Evolutionary conservation across 2,797 vertebrate genomes (phyloP), one percentile per base, ranked within the genome.

Genomic region (Gadopsis bispinosus): DNA sequence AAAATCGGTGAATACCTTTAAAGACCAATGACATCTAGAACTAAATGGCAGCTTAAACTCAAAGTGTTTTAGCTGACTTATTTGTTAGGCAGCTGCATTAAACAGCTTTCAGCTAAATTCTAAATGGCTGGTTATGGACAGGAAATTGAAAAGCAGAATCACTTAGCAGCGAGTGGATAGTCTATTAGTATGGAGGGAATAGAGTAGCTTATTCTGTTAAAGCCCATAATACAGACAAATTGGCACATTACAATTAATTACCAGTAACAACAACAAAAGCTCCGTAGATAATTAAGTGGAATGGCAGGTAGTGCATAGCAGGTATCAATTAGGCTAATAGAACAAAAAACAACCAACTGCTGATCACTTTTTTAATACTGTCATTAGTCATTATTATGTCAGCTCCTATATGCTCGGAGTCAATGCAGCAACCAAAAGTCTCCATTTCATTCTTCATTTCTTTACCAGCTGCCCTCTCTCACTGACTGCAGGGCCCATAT

Each of bases 171-270:
- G 16, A 88, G 77, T 73, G 86, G 82, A 89, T 76, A 84, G 80
- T 84, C 87, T 84, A 91, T 91, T 90, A 92, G 79, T 69, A 87
- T 59, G 68, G 81, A 67, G 12, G 37, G 83, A 84, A 88, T 51
- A 69, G 77, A 86, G 80, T 43, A 79, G 75, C 78, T 91, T 87
- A 89, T 91, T 90, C 87, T 75, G 84, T 83, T 89, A 73, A 90
- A 86, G 84, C 73, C 82, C 79, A 89, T 91, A 93, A 91, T 87
- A 81, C 80, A 83, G 88, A 92, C 87, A 91, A 91, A 92, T 91
- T 91, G 81, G 69, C 63, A 77, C 79, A 92, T 91, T 89, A 87
- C 68, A 88, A 91, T 91, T 89, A 91, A 92, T 92, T 89, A 89
- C 71, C 58, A 63, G 80, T 81, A 87, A 87, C 81, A 91, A 87